Percentiles rank a stretch among this genome's conserved stretches.
phyloP scores from a whole-genome alignment of 2,797 vertebrate genomes.

The Smutsia gigantea region DNA sequence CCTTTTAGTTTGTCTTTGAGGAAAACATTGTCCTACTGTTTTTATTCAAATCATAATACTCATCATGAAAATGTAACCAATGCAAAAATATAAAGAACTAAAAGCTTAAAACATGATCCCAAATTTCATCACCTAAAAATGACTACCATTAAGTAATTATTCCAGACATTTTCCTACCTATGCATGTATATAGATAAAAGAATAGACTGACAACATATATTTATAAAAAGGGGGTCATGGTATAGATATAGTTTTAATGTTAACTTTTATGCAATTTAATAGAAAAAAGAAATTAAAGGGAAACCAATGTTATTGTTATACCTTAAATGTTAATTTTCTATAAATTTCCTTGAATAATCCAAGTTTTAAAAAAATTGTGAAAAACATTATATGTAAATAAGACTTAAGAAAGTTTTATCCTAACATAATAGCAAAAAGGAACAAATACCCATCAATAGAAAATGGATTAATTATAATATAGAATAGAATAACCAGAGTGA shows the following conservation, averaged over 20 bases:
- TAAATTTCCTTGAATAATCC: neutral
- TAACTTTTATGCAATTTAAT: constrained; percentile 45
- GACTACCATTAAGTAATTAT: neutral
- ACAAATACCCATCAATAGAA: neutral
- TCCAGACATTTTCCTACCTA: neutral
- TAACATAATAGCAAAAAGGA: neutral
- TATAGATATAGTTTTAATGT: neutral
- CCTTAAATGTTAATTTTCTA: constrained; percentile 10
- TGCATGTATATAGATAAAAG: neutral
- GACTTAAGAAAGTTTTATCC: neutral
- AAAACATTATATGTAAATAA: constrained; percentile 41
- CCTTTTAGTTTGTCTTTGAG: neutral
- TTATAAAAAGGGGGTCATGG: neutral
- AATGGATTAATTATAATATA: neutral
- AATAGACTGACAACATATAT: neutral
- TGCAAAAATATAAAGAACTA: neutral
- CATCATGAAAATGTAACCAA: neutral
- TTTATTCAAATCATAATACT: constrained; percentile 13
- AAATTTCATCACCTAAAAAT: constrained; percentile 39
- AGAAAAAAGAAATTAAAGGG: neutral
- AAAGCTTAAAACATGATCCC: neutral
- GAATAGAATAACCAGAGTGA: neutral
- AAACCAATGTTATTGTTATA: neutral
- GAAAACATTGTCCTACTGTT: neutral
- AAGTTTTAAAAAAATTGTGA: neutral